A percentile compares a stretch with the other conserved stretches of the same genome.
Conservation (phyloP, 2,888 invertebrate genomes). For the Acanthosoma haemorrhoidale region DNA sequence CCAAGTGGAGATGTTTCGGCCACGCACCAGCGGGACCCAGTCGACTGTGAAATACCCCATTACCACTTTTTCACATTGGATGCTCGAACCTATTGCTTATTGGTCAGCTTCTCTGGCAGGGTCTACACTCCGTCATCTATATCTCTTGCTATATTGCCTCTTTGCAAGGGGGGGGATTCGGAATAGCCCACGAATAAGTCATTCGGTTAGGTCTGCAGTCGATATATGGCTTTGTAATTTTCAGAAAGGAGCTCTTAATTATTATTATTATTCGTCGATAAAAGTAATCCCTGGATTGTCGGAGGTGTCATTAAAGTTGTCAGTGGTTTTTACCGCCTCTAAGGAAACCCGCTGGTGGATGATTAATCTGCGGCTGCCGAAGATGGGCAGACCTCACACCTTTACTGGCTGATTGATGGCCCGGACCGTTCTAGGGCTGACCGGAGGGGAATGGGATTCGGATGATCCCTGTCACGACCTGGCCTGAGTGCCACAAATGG, state of each 20-base stretch:
- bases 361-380: not conserved
- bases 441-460: slow-evolving; percentile 21
- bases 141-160: too few relatives aligned
- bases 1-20: not conserved
- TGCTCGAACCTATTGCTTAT: slow-evolving; percentile 29
- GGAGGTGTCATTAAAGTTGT: too few relatives aligned
- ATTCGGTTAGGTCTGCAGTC: too few relatives aligned
- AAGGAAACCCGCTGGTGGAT: too few relatives aligned
- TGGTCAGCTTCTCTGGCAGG: not conserved
- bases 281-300: too few relatives aligned
- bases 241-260: too few relatives aligned
- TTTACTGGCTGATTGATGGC: slow-evolving; percentile 13
- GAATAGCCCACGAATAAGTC: too few relatives aligned
- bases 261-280: too few relatives aligned
- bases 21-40: slow-evolving; percentile 1
- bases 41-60: slow-evolving; percentile 29
- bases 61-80: slow-evolving; percentile 27
- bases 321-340: too few relatives aligned
- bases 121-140: too few relatives aligned
- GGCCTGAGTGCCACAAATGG: slow-evolving; percentile 26
- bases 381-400: slow-evolving; percentile 1
- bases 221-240: too few relatives aligned
- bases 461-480: slow-evolving; percentile 23
- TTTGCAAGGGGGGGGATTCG: too few relatives aligned
- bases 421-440: slow-evolving; percentile 8